A percentile compares a stretch with the other conserved stretches of the same genome.
Evolutionary conservation across 2,113 vertebrate genomes (phyloP).

Genomic region (Tenrec ecaudatus): DNA sequence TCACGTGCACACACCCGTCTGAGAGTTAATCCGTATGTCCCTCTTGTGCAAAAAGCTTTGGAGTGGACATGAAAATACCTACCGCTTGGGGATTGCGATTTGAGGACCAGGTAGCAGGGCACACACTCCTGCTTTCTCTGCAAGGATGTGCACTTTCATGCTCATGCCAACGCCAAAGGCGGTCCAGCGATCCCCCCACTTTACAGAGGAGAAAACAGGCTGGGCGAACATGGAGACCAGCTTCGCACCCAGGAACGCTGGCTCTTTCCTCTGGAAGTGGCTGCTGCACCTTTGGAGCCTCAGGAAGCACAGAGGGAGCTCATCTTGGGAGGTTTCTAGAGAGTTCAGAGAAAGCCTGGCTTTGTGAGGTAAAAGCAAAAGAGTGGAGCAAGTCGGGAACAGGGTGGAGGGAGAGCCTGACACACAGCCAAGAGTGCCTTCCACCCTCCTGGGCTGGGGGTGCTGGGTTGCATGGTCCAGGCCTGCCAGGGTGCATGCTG

Average conservation of each 20-base stretch:
- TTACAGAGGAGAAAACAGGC: neutral
- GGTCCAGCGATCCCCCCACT: neutral
- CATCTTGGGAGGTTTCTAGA: neutral
- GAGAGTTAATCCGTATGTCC: neutral
- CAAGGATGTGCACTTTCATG: neutral
- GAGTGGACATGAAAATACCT: neutral
- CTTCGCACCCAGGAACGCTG: neutral
- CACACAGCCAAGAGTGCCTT: neutral
- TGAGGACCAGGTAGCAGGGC: neutral
- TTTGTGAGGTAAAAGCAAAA: neutral
- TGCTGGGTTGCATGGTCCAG: neutral
- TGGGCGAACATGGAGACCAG: neutral
- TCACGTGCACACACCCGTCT: fast-evolving
- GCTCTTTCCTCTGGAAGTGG: neutral
- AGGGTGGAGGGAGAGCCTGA: neutral
- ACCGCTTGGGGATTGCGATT: fast-evolving
- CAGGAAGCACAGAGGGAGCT: neutral
- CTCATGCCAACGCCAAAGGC: neutral
- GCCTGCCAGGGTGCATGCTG: conserved; percentile 9
- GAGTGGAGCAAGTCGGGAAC: neutral
- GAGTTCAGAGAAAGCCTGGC: neutral
- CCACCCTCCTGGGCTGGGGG: neutral
- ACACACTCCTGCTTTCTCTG: neutral
- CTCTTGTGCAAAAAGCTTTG: neutral
- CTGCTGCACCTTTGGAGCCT: neutral